Evolutionary conservation across 2,797 vertebrate genomes (phyloP).

Genomic region (Corythornis leucogaster): DNA sequence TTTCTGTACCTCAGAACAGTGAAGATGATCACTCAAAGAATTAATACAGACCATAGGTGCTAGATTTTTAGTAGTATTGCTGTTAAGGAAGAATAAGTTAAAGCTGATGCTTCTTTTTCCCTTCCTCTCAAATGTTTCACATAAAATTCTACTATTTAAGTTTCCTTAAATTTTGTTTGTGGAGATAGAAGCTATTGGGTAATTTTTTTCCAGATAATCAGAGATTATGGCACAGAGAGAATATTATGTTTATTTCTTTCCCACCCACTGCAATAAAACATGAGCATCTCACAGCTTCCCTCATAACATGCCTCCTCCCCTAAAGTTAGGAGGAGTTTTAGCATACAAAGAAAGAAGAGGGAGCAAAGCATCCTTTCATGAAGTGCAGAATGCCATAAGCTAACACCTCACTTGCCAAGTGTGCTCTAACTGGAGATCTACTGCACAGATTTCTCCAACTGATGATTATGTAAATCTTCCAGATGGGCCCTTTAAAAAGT

Average conservation of each 20-base stretch:
- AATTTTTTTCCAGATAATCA: neutral
- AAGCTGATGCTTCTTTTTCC: neutral
- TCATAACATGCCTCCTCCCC: neutral
- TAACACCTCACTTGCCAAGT: neutral
- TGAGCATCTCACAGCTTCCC: neutral
- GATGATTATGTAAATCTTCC: slow-evolving; percentile 24
- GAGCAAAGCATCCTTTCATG: neutral
- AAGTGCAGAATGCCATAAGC: neutral
- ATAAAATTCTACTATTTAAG: neutral
- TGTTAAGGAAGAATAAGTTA: neutral
- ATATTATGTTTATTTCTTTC: neutral
- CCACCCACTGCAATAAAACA: neutral
- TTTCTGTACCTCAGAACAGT: neutral
- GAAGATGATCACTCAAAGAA: neutral
- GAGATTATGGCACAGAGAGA: neutral
- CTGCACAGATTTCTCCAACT: neutral
- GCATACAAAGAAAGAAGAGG: neutral
- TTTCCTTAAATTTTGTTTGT: neutral
- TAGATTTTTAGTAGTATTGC: neutral
- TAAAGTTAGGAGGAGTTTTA: neutral
- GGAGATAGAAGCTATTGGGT: neutral
- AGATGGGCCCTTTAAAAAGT: neutral
- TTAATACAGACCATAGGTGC: fast-evolving
- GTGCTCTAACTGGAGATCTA: neutral
- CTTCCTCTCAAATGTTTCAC: neutral